Evolutionary conservation across 2,888 invertebrate species (phyloP), one percentile per base, ranked within the genome.

Genomic region (Pyrochroa serraticornis): DNA sequence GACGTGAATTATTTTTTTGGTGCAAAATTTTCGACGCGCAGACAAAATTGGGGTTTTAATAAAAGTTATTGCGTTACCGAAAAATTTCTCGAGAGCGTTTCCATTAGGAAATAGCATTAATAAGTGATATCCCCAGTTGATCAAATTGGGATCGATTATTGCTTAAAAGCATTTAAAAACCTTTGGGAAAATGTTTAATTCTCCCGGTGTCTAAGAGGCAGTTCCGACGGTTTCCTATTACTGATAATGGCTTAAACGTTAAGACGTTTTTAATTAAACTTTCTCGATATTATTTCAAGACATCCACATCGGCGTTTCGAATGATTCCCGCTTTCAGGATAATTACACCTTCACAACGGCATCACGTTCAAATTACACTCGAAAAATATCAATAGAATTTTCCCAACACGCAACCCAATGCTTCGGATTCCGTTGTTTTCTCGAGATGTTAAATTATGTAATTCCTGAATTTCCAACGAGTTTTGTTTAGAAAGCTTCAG

Each of bases 251-350:
- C 37, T 30, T 31, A 44, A 45, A 41, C 12, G 33, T 10, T 41
- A 22, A 38, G 46, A 54, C 47, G 53, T 34, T 45, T 55, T 55
- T 55, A 43, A 55, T 48, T 55, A 48, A 55, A 55, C 47, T 49
- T 56, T 48, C 31, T 8, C 46, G 31, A 54, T 47, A 47, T 47
- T 54, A 53, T 39, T 32, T 37, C 36, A 31, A 51, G 37, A 36
- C 34, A 36, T 35, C 43, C 35, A 51, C 14, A 32, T 30, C 31
- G 22, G 3, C 22, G 22, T 5, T 32, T 36, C 31, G 22, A 45
- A 52, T 45, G 44, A 38, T 45, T 52, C 38, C 38, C 35, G 37
- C 33, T 45, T 44, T 52, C 32, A 30, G 51, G 36, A 44, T 51
- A 51, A 51, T 42, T 51, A 51, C 50, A 14, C 43, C 42, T 37